Evolutionary conservation across 2,113 vertebrate genomes (phyloP).

Genomic region (Hiodon alosoides): DNA sequence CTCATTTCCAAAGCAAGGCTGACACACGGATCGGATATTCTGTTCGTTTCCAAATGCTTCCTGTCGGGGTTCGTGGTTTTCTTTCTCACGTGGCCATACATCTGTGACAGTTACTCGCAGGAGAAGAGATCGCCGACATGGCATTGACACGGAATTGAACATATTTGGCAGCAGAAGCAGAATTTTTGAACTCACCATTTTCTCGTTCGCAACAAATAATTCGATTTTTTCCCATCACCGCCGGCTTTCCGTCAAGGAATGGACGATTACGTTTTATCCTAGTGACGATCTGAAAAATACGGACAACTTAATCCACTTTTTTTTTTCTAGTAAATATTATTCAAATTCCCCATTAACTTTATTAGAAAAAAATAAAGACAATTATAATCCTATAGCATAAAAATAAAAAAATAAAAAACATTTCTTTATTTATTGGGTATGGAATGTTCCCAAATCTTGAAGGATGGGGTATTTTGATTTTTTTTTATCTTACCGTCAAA

Average conservation of each 20-base stretch:
- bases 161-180: conserved; percentile 64
- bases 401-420: conserved; percentile 23
- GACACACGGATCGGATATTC: conserved; percentile 37
- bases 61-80: conserved; percentile 38
- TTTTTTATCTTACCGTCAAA: conserved; percentile 61
- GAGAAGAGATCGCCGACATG: conserved; percentile 51
- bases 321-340: conserved; percentile 21
- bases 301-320: conserved; percentile 51
- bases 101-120: conserved; percentile 43
- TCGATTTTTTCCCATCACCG: conserved; percentile 44
- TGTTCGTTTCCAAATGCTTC: conserved; percentile 28
- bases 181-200: conserved; percentile 72
- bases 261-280: conserved; percentile 39
- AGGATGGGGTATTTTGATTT: conserved; percentile 48
- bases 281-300: conserved; percentile 55
- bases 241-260: conserved; percentile 46
- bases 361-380: conserved; percentile 31
- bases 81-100: conserved; percentile 48
- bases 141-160: conserved; percentile 51
- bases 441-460: conserved; percentile 54
- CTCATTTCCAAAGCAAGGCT: conserved; percentile 30
- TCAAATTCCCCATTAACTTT: conserved; percentile 54
- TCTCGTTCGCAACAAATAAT: conserved; percentile 58
- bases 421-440: conserved; percentile 46
- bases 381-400: conserved; percentile 47